Conservation (phyloP, 2,888 invertebrate species). For the Nomada ferruginata region DNA sequence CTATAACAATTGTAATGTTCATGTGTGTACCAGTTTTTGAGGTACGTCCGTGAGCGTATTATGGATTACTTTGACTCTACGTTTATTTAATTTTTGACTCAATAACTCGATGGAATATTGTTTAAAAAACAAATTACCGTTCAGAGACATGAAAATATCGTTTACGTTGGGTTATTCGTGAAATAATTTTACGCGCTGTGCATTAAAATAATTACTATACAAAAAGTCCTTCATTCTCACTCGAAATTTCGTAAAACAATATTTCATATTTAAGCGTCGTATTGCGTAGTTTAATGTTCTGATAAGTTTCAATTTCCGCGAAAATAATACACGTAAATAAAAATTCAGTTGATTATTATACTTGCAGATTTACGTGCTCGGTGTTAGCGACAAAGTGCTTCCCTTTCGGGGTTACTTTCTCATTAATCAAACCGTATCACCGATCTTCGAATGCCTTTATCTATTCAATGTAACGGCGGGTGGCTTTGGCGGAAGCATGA, state of each 20-base stretch:
- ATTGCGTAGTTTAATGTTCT: neutral
- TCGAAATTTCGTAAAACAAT: too few relatives aligned
- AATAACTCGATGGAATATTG: too few relatives aligned
- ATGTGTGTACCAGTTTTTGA: slow-evolving; percentile 70
- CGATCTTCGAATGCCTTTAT: slow-evolving; percentile 71
- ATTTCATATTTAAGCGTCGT: too few relatives aligned
- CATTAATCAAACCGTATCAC: slow-evolving; percentile 71
- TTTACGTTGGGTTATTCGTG: too few relatives aligned
- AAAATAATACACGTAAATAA: neutral
- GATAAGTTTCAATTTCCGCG: neutral
- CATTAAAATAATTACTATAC: too few relatives aligned
- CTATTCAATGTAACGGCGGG: slow-evolving; percentile 66
- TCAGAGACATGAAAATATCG: too few relatives aligned
- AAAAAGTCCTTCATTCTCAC: too few relatives aligned
- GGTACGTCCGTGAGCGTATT: slow-evolving; percentile 55
- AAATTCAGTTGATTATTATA: neutral
- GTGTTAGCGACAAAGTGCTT: slow-evolving; percentile 58
- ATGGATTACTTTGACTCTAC: neutral
- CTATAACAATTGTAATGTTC: slow-evolving; percentile 57
- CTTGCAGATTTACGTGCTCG: slow-evolving; percentile 62
- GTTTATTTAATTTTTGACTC: too few relatives aligned
- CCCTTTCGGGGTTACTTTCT: slow-evolving; percentile 77
- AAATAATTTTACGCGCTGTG: too few relatives aligned
- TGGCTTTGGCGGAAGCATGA: slow-evolving; percentile 65
- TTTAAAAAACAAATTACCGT: too few relatives aligned